Base-by-base conservation (phyloP, 2,888 invertebrate genomes). In the Drosophila kanekoi region DNA sequence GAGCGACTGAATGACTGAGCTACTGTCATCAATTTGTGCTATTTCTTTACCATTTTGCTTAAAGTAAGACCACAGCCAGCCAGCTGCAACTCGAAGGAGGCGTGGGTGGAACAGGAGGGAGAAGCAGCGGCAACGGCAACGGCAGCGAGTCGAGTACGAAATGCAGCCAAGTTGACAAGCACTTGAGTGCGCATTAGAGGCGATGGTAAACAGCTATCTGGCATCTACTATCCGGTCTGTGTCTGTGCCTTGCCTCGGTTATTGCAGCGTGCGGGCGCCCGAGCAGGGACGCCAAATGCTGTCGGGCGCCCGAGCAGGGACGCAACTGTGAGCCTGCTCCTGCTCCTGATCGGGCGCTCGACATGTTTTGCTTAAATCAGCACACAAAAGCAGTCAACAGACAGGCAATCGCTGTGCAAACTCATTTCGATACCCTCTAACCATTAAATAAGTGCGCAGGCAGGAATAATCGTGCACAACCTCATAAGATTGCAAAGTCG, bases 121-220 rank as follows among this genome's bases (percentile, higher is more conserved):
- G 4, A 5, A 32, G 2, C 3, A 57, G 48, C 49, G 28, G 18
- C 45, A 38, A 18, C 49, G 28, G 18, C 45, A 38, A 18, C n/a
- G 3, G 14, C 14, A 28, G 23, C 33, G 35, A 28, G 44, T 47
- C 33, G 57, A 43, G 38, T 11, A 66, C 53, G 40, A 71, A 71
- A 54, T 64, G 62, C 71, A 73, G 65, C 51, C 81, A 72, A 77
- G 79, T 74, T 81, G 83, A 81, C 83, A 79, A 72, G 81, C 74
- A 77, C 83, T 86, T 86, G 77, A 83, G 77, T 72, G 86, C 67
- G 83, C 83, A 84, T 86, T 79, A 86, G 77, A 72, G 54, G 64
- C 80, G 43, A 44, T 72, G 58, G 67, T 61, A 76, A 72, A 69
- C 81, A 79, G 81, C 70, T 37, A 64, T 51, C 68, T 73, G 54